Evolutionary conservation across 2,888 invertebrate genomes (phyloP).

Genomic region (Cetonia aurata): DNA sequence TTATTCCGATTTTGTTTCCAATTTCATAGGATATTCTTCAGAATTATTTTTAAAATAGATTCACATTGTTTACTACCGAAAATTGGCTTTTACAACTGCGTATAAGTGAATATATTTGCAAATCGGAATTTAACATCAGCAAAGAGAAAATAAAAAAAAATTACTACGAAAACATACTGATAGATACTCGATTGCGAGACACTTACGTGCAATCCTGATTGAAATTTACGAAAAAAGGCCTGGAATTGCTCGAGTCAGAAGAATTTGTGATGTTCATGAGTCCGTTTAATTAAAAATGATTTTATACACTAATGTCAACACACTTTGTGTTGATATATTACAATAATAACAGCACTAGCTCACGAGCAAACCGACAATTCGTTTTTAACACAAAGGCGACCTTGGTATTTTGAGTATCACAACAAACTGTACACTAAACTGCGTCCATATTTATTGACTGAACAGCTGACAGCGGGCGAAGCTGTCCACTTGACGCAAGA

Average conservation of each 20-base stretch:
- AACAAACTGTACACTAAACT: constrained; percentile 52
- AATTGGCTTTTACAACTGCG: constrained; percentile 41
- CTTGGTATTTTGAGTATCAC: constrained; percentile 64
- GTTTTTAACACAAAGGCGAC: constrained; percentile 76
- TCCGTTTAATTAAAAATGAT: constrained; percentile 55
- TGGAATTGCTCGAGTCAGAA: constrained; percentile 80
- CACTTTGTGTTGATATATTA: constrained; percentile 50
- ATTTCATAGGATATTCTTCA: constrained; percentile 2
- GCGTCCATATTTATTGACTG: constrained; percentile 60
- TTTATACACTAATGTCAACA: constrained; percentile 53
- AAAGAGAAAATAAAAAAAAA: constrained; percentile 12
- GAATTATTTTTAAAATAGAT: constrained; percentile 27
- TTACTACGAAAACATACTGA: neutral
- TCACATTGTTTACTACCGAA: constrained; percentile 38
- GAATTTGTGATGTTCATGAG: constrained; percentile 87
- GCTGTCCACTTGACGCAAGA: constrained; percentile 25
- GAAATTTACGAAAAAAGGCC: constrained; percentile 94
- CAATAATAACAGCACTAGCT: constrained; percentile 65
- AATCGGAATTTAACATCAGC: constrained; percentile 15
- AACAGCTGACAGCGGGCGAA: constrained; percentile 57
- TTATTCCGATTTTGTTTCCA: neutral
- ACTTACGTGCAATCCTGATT: constrained; percentile 99
- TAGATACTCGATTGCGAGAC: constrained; percentile 23
- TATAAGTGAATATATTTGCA: constrained; percentile 8
- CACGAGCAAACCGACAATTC: constrained; percentile 66